phyloP scores from a whole-genome alignment of 2,888 invertebrate species.

The Melangyna quadrimaculata region DNA sequence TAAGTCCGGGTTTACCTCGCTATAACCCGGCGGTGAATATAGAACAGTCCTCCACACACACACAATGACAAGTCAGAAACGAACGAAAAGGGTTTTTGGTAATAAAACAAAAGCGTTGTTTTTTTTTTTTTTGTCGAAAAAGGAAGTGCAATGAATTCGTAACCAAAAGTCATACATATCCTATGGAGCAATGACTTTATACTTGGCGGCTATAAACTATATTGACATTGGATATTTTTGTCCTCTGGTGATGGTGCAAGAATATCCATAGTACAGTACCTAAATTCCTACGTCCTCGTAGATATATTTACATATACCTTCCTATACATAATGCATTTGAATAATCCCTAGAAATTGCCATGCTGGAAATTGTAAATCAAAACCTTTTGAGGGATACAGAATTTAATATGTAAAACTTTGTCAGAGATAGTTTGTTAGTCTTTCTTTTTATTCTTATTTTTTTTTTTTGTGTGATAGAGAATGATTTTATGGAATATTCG shows the following conservation, averaged over 20 bases:
- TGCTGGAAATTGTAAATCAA: conserved; percentile 31
- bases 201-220: conserved; percentile 73
- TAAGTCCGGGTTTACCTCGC: neutral
- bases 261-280: neutral
- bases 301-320: neutral
- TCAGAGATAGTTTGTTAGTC: neutral
- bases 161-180: conserved; percentile 74
- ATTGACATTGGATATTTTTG: conserved; percentile 43
- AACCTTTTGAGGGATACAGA: conserved; percentile 6
- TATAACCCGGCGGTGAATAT: neutral
- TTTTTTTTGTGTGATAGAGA: neutral
- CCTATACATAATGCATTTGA: conserved; percentile 35
- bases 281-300: neutral
- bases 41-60: neutral
- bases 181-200: conserved; percentile 79
- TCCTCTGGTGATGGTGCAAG: neutral
- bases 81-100: neutral
- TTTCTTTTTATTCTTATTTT: too few species aligned
- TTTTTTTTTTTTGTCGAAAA: conserved; percentile 24
- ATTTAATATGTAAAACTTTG: conserved; percentile 19
- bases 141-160: conserved; percentile 51
- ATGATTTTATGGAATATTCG: neutral
- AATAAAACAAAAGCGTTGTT: conserved; percentile 56
- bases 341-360: conserved; percentile 10
- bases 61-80: neutral